Evolutionary conservation across 2,888 invertebrate genomes (phyloP).

Genomic region (Patella pellucida): DNA sequence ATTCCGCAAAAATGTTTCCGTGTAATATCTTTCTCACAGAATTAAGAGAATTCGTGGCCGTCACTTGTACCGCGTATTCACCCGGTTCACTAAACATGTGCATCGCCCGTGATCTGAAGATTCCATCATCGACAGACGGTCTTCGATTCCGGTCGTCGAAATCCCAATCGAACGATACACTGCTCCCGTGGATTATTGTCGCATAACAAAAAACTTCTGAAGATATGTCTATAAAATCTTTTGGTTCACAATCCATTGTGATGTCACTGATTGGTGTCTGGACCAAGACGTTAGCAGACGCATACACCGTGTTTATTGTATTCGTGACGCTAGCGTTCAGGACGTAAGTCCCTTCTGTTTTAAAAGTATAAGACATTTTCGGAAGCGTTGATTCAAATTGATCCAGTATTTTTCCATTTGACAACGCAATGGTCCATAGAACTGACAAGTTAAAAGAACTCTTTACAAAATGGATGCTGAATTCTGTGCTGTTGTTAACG

Average conservation of each 20-base stretch:
- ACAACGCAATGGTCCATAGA: conserved; percentile 37
- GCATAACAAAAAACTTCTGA: conserved; percentile 46
- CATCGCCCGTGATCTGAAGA: conserved; percentile 27
- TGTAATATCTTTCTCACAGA: conserved; percentile 15
- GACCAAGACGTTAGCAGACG: conserved; percentile 35
- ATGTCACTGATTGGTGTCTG: conserved; percentile 45
- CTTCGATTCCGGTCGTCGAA: conserved; percentile 30
- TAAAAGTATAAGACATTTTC: conserved; percentile 39
- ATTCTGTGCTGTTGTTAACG: conserved; percentile 23
- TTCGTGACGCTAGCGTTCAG: conserved; percentile 42
- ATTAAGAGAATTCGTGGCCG: conserved; percentile 52
- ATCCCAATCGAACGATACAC: conserved; percentile 54
- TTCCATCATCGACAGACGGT: conserved; percentile 18
- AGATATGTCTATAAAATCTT: conserved; percentile 34
- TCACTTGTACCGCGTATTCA: conserved; percentile 49
- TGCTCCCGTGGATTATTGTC: conserved; percentile 46
- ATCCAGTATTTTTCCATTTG: conserved; percentile 21
- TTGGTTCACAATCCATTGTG: conserved; percentile 34
- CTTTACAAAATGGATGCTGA: conserved; percentile 29
- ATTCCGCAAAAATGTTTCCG: conserved; percentile 35
- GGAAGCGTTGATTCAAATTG: conserved; percentile 29
- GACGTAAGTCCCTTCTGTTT: conserved; percentile 40
- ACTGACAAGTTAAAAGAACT: conserved; percentile 35
- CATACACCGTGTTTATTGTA: conserved; percentile 36
- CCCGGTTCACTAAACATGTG: conserved; percentile 43